Percentiles rank a stretch among this genome's conserved stretches.
These are phyloP conservation scores for western clawed frog (Xenopus tropicalis) DNA, from an alignment of 2,113 vertebrate species.

Conservation along the genomic window UCB_Xtro_10.0 CM004444.2:23977501-23978000, in stretches of 20 bases:
- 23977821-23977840: conserved; percentile 34
- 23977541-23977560: too few species aligned
- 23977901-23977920: conserved; percentile 32
- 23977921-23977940: conserved; percentile 34
- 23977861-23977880: conserved; percentile 29
- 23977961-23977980: conserved; percentile 30
- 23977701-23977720: neutral
- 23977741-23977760: neutral
- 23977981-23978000: conserved; percentile 18
- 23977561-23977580: too few species aligned
- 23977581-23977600: too few species aligned
- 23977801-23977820: conserved; percentile 36
- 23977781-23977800: conserved; percentile 24
- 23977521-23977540: too few species aligned
- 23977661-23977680: too few species aligned
- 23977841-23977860: conserved; percentile 39
- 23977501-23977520: too few species aligned
- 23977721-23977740: neutral
- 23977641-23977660: too few species aligned
- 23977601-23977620: too few species aligned
- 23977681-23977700: neutral
- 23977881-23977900: conserved; percentile 39
- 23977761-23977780: neutral
- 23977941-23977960: conserved; percentile 34
- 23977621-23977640: neutral